A percentile compares a stretch with the other conserved stretches of the same genome.
Conservation (phyloP, 2,888 invertebrate genomes). For the Crepidodera aurea region DNA sequence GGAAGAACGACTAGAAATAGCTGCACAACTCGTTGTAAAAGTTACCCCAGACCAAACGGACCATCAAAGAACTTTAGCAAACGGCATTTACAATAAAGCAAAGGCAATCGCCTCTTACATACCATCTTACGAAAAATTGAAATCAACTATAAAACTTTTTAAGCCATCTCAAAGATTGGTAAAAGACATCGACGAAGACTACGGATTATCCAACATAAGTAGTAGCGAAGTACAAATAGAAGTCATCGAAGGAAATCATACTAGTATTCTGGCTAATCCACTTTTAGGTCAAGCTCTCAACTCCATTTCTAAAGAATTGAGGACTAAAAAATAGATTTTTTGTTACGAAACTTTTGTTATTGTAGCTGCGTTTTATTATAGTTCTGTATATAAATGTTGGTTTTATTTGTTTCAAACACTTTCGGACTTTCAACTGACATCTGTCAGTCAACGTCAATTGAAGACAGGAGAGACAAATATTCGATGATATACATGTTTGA, state of each 20-base stretch:
- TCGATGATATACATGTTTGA: too few species aligned
- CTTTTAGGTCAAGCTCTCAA: conserved; percentile 71
- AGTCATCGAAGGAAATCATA: conserved; percentile 77
- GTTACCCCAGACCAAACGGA: neutral
- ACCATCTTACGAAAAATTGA: conserved; percentile 42
- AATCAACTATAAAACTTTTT: conserved; percentile 44
- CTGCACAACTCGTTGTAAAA: neutral
- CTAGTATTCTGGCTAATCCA: conserved; percentile 72
- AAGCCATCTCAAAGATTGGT: conserved; percentile 41
- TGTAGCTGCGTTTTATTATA: neutral
- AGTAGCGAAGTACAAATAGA: conserved; percentile 67
- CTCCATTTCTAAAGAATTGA: neutral
- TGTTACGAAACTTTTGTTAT: neutral
- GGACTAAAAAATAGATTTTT: neutral
- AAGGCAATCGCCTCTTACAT: conserved; percentile 40
- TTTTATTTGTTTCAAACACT: neutral
- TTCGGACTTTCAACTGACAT: neutral
- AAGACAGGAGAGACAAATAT: too few species aligned
- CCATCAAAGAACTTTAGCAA: conserved; percentile 26
- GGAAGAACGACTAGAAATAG: conserved; percentile 26
- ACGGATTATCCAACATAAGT: conserved; percentile 69
- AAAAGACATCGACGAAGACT: conserved; percentile 65
- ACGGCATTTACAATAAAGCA: conserved; percentile 40
- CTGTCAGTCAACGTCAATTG: too few species aligned
- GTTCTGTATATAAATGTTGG: neutral